These are phyloP conservation scores for Clepsis dumicolana DNA, from an alignment of 2,888 invertebrate genomes.

Conservation along the genomic window DNA sequence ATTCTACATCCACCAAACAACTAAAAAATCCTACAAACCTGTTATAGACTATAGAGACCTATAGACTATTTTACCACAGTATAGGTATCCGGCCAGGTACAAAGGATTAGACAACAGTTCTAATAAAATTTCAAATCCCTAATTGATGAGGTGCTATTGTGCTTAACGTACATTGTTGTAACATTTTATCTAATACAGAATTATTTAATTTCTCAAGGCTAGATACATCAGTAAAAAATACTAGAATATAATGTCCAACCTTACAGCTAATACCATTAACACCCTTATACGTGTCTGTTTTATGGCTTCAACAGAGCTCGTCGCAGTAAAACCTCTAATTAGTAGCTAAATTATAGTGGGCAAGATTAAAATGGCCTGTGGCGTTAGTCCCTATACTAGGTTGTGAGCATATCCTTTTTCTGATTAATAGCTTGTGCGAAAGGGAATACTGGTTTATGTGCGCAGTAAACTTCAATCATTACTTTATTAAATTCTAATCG, in stretches of 20 bases:
- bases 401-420: background rate
- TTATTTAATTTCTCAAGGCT: too few species aligned
- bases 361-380: background rate
- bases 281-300: background rate
- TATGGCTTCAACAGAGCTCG: background rate
- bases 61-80: background rate
- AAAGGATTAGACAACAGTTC: background rate
- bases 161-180: too few species aligned
- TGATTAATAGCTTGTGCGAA: background rate
- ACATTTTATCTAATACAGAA: background rate
- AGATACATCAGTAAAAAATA: background rate
- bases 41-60: too few species aligned
- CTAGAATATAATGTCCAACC: background rate
- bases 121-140: background rate
- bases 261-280: background rate
- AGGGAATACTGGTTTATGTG: background rate
- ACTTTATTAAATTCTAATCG: too few species aligned
- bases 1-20: background rate
- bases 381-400: background rate
- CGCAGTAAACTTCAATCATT: too few species aligned
- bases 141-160: too few species aligned
- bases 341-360: background rate
- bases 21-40: background rate
- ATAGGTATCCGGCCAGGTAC: too few species aligned
- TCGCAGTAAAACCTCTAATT: background rate